phyloP scores from a whole-genome alignment of 2,888 invertebrate genomes.

The Nebria brevicollis region DNA sequence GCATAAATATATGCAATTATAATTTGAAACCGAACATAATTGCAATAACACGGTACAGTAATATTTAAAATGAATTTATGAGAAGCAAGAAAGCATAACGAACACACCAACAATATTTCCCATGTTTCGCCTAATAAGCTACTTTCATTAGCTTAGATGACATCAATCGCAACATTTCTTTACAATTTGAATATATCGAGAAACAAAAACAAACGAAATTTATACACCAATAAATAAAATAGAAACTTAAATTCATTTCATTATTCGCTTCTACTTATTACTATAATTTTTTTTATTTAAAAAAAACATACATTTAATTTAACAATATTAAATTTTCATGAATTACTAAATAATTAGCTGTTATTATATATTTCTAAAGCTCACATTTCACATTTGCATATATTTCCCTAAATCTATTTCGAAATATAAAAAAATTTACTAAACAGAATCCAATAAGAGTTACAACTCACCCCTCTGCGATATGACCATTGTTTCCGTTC shows the following conservation, averaged over 20 bases:
- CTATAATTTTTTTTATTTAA: too few relatives aligned
- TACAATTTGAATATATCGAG: not conserved
- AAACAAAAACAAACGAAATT: not conserved
- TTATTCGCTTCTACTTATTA: too few relatives aligned
- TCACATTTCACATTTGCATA: too few relatives aligned
- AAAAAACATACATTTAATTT: too few relatives aligned
- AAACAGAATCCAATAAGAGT: too few relatives aligned
- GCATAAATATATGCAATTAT: not conserved
- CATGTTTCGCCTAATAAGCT: not conserved
- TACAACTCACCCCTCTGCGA: conserved; percentile 22
- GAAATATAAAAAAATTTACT: too few relatives aligned
- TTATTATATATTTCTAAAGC: not conserved
- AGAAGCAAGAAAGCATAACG: not conserved
- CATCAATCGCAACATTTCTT: not conserved
- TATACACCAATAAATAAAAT: not conserved
- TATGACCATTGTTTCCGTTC: conserved; percentile 33
- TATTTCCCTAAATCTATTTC: not conserved
- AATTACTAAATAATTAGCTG: not conserved
- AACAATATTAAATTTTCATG: not conserved
- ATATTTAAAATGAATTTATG: not conserved
- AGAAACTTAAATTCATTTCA: too few relatives aligned
- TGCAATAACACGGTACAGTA: not conserved
- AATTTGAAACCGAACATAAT: not conserved
- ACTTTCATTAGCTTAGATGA: not conserved
- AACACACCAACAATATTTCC: not conserved